Evolutionary conservation across 2,797 vertebrate species (phyloP).

Genomic region (Premnoplex brunnescens): DNA sequence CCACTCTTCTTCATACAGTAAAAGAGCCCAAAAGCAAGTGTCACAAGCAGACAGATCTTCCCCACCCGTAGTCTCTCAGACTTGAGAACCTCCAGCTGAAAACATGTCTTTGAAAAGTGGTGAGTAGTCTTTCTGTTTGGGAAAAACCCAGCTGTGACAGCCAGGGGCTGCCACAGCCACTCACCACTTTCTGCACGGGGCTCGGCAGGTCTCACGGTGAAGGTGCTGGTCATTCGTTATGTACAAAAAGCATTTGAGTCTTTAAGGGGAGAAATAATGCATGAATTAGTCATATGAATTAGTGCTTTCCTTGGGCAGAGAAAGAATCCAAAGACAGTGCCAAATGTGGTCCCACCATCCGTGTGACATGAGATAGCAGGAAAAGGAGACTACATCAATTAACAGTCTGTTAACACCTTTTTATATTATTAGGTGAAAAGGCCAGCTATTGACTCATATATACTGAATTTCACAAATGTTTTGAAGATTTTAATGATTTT

Average conservation of each 20-base stretch:
- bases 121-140: neutral
- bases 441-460: neutral
- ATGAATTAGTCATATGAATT: neutral
- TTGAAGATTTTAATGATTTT: neutral
- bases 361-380: neutral
- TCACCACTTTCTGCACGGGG: neutral
- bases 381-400: neutral
- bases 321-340: neutral
- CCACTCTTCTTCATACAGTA: neutral
- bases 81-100: neutral
- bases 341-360: neutral
- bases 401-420: neutral
- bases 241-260: neutral
- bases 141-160: neutral
- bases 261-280: neutral
- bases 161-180: neutral
- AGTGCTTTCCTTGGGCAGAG: neutral
- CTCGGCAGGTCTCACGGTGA: neutral
- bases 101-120: neutral
- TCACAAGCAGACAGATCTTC: neutral
- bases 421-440: neutral
- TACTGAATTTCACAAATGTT: neutral
- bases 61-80: neutral
- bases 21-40: neutral
- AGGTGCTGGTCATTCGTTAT: neutral